Evolutionary conservation across 35 echinoderm and acorn worm species (phyloP).

Genomic region (Lytechinus pictus): DNA sequence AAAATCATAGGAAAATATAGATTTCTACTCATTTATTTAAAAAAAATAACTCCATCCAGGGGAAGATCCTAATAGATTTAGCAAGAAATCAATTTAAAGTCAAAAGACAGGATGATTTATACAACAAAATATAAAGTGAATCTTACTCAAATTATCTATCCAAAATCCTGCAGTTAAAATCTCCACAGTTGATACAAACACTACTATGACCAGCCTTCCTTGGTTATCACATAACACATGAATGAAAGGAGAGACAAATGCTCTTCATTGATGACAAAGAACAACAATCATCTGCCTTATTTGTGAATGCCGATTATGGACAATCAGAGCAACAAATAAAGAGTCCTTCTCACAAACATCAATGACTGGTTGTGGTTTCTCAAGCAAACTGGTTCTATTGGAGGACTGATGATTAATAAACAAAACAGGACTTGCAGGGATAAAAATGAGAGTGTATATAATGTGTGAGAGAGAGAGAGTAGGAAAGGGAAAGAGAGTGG

Average conservation of each 20-base stretch:
- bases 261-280: not conserved
- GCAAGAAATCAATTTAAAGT: not conserved
- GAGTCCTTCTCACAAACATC: not conserved
- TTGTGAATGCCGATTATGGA: not conserved
- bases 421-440: not conserved
- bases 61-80: not conserved
- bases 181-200: not conserved
- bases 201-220: not conserved
- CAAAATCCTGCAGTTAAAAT: not conserved
- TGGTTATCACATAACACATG: not conserved
- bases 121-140: not conserved
- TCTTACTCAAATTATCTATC: not conserved
- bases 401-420: not conserved
- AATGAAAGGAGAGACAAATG: not conserved
- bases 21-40: not conserved
- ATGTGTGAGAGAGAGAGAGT: not conserved
- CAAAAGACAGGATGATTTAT: not conserved
- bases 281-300: not conserved
- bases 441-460: not conserved
- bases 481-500: not conserved
- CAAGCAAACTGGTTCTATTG: not conserved
- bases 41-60: no score
- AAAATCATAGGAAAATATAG: not conserved
- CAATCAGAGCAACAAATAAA: not conserved
- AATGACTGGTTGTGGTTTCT: not conserved